Conservation (phyloP, 2,113 vertebrate species). For the Cavia porcellus region DNA sequence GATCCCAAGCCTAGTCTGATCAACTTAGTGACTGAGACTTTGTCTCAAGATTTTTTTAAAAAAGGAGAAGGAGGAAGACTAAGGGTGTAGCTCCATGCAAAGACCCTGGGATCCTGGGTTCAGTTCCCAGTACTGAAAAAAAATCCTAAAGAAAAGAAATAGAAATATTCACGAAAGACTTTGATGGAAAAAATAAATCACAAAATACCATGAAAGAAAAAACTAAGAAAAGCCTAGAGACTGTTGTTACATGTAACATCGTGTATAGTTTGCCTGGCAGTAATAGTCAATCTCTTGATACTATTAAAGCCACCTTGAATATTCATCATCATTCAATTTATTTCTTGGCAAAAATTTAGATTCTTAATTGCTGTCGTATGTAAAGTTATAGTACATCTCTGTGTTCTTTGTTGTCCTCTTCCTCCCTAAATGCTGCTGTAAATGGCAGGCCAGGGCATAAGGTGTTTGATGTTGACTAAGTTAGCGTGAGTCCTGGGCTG, state of each 20-base stretch:
- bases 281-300: background rate
- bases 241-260: background rate
- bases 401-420: conserved; percentile 68
- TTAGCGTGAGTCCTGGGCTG: conserved; percentile 68
- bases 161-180: conserved; percentile 35
- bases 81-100: background rate
- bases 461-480: conserved; percentile 79
- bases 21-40: background rate
- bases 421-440: conserved; percentile 70
- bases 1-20: background rate
- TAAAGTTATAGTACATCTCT: conserved; percentile 43
- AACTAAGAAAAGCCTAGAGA: conserved; percentile 2
- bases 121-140: background rate
- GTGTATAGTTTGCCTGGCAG: background rate
- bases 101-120: background rate
- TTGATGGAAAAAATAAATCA: background rate
- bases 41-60: background rate
- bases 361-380: conserved; percentile 61
- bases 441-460: conserved; percentile 53
- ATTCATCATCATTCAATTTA: conserved; percentile 4
- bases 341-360: conserved; percentile 70
- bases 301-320: background rate
- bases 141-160: background rate
- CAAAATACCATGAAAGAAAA: background rate
- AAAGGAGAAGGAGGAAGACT: background rate